Evolutionary conservation across 2,113 vertebrate species (phyloP), one percentile per base, ranked within the genome.

Genomic region (Actenoides hombroni): DNA sequence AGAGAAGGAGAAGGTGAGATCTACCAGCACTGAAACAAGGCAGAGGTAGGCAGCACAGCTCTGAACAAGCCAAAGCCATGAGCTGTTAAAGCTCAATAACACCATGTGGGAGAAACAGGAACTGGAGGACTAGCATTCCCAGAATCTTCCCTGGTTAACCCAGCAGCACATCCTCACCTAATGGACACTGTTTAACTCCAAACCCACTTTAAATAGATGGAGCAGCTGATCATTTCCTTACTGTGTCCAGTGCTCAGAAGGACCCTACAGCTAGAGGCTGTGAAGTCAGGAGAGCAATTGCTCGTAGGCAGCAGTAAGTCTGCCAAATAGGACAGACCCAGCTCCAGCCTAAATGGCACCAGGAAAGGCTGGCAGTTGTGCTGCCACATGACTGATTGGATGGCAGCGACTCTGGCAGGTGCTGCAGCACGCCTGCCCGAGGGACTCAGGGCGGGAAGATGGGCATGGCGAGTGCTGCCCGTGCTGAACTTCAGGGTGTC

Each of bases 341-440:
- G 48, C 88, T 85, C 71, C 57, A 83, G 75, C 65, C 85, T 17
- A 6, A 70, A 35, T 0, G 0, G 33, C 31, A 56, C 18, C 60
- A 54, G 65, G 70, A 54, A 42, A 48, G 48, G 78, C 46, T 71
- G 69, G 75, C 85, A 94, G 82, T 67, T 67, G 37, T 70, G 69
- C 39, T 4, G 2, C 35, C 0, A 0, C 51, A 16, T 68, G 53
- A 60, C 84, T 33, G 82, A 61, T 68, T 70, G 46, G 67, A 37
- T 11, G 19, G 75, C 75, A 63, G 61, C 46, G 35, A 51, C 40
- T 42, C 40, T 42, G 37, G 69, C 56, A 53, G 40, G 74, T 40
- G 65, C 82, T 57, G 44, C 9, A 3, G 49, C 61, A 65, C 0
- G 1, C 65, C 74, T 9, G 11, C 39, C 37, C 5, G 1, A 79